A percentile compares a stretch with the other conserved stretches of the same genome.
phyloP scores from a whole-genome alignment of 1,140 invertebrate species.

The Gonioctena quinquepunctata region DNA sequence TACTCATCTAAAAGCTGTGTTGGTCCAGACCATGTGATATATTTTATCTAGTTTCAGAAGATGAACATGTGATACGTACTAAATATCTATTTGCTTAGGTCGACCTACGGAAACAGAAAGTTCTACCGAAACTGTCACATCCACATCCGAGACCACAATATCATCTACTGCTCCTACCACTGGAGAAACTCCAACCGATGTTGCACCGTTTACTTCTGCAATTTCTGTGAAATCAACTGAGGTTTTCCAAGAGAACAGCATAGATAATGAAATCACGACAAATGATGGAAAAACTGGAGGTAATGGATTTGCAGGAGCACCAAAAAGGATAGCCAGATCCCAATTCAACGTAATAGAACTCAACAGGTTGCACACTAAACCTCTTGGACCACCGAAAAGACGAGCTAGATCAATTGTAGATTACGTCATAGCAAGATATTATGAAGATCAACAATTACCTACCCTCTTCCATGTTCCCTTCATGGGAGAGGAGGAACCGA shows the following conservation, averaged over 20 bases:
- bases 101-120: too few species aligned
- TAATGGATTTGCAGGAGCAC: neutral
- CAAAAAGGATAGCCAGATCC: neutral
- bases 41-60: too few species aligned
- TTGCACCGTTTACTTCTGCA: neutral
- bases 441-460: slow-evolving; percentile 12
- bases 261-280: neutral
- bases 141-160: too few species aligned
- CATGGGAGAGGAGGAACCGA: slow-evolving; percentile 24
- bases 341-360: neutral
- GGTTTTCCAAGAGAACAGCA: neutral
- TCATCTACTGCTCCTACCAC: too few species aligned
- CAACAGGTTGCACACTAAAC: neutral
- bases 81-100: too few species aligned
- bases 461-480: neutral
- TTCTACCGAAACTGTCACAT: too few species aligned
- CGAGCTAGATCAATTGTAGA: slow-evolving; percentile 40
- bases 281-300: neutral
- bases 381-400: neutral
- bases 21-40: too few species aligned
- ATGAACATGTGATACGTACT: neutral
- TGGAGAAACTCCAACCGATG: neutral
- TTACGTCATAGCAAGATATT: slow-evolving; percentile 41
- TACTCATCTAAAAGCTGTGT: too few species aligned
- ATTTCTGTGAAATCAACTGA: neutral